Percentiles rank a stretch among this genome's conserved stretches.
These are phyloP conservation scores for Orchesellides sinensis DNA, from an alignment of 2,888 invertebrate genomes.

Conservation along the genomic window DNA sequence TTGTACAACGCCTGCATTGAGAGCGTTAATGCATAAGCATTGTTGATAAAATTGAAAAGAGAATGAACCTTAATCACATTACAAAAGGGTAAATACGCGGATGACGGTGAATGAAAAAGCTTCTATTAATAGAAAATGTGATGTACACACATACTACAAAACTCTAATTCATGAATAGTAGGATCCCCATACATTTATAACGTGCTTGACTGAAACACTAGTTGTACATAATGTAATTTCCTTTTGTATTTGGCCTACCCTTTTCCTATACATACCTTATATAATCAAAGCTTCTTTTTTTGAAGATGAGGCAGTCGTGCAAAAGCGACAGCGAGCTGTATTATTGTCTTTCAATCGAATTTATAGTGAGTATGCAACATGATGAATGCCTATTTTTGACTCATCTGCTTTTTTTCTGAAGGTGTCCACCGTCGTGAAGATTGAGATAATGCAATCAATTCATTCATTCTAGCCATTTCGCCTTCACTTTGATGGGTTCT, in stretches of 20 bases:
- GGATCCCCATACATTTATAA: neutral
- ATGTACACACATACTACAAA: conserved; percentile 30
- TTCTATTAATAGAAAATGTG: conserved; percentile 31
- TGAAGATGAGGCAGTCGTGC: conserved; percentile 61
- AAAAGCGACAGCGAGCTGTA: conserved; percentile 27
- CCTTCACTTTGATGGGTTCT: neutral
- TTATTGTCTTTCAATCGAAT: conserved; percentile 29
- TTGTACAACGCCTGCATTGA: conserved; percentile 17
- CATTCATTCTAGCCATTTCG: conserved; percentile 37
- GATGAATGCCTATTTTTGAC: conserved; percentile 24
- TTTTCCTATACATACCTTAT: too few species aligned
- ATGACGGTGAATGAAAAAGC: conserved; percentile 34
- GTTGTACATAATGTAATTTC: neutral
- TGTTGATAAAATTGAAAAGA: conserved; percentile 63
- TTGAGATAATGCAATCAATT: conserved; percentile 40
- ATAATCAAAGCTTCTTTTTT: too few species aligned
- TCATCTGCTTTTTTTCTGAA: conserved; percentile 20
- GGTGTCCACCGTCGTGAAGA: conserved; percentile 39
- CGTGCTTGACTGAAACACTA: conserved; percentile 49
- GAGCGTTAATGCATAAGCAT: conserved; percentile 37
- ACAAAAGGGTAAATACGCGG: conserved; percentile 63
- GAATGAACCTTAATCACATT: conserved; percentile 67
- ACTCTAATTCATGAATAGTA: conserved; percentile 8
- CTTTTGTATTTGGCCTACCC: conserved; percentile 16
- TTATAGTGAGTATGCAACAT: neutral